Evolutionary conservation across 2,888 invertebrate genomes (phyloP).

Genomic region (Agonopterix arenella): DNA sequence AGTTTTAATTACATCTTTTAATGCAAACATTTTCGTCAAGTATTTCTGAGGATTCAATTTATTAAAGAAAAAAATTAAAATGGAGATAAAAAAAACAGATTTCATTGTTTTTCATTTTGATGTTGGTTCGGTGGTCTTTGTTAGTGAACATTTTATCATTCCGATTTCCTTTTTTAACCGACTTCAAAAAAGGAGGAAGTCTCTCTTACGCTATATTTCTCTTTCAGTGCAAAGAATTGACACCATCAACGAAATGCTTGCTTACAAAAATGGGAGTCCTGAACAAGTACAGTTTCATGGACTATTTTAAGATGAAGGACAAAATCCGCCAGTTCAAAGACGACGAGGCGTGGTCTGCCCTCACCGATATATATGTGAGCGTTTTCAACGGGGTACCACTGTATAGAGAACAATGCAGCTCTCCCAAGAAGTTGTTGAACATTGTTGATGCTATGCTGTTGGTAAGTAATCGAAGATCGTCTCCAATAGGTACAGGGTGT

Average conservation of each 20-base stretch:
- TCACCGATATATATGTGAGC: conserved; percentile 30
- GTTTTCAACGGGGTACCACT: conserved; percentile 36
- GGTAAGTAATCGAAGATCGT: conserved; percentile 30
- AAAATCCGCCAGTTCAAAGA: conserved; percentile 33
- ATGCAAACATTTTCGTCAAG: no score
- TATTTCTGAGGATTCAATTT: no score
- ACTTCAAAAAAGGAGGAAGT: no score
- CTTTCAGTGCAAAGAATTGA: conserved; percentile 48
- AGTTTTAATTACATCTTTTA: no score
- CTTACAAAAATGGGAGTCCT: conserved; percentile 51
- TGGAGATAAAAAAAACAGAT: no score
- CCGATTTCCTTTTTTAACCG: background rate
- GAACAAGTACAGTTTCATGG: conserved; percentile 57
- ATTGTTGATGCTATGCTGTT: conserved; percentile 55
- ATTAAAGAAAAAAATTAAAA: no score
- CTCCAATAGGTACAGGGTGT: no score
- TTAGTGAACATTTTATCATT: no score
- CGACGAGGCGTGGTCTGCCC: conserved; percentile 27
- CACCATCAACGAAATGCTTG: conserved; percentile 43
- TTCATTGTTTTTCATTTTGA: no score
- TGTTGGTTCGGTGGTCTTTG: no score
- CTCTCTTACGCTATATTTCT: background rate
- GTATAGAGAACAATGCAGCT: conserved; percentile 48
- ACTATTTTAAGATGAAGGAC: conserved; percentile 60
- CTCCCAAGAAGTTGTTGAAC: conserved; percentile 53